These are phyloP conservation scores for Takifugu ocellatus DNA, from an alignment of 2,797 vertebrate genomes.

Conservation along the genomic window DNA sequence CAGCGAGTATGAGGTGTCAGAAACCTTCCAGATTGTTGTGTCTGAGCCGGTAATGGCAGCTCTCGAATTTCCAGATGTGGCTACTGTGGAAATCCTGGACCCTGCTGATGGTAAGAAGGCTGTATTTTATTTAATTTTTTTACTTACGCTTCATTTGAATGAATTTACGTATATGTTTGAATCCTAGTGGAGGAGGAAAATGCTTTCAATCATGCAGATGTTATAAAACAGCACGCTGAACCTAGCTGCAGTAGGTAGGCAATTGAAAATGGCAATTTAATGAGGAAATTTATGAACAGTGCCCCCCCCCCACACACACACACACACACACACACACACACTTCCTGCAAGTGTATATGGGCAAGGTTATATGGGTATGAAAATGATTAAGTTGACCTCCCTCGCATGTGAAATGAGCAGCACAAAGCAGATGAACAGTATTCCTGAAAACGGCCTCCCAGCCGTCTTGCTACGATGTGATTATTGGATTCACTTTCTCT, in stretches of 20 bases:
- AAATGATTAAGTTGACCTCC: slow-evolving; percentile 10
- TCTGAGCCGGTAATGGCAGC: slow-evolving; percentile 91
- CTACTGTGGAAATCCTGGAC: slow-evolving; percentile 88
- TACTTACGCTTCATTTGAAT: too few relatives aligned
- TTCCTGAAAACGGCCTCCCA: slow-evolving; percentile 31
- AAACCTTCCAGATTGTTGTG: slow-evolving; percentile 87
- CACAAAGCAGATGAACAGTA: slow-evolving; percentile 22
- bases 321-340: too few relatives aligned
- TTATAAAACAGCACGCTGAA: too few relatives aligned
- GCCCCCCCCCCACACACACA: too few relatives aligned
- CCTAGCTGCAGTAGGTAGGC: neutral
- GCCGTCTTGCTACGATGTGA: slow-evolving; percentile 9
- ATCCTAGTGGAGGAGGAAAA: neutral
- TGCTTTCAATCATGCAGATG: neutral
- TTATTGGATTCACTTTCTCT: slow-evolving; percentile 36
- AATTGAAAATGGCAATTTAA: slow-evolving; percentile 3
- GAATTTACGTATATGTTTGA: too few relatives aligned
- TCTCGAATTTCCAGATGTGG: slow-evolving; percentile 81
- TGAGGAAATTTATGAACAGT: slow-evolving; percentile 1
- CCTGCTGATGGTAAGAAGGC: slow-evolving; percentile 86
- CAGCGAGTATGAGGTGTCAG: slow-evolving; percentile 83
- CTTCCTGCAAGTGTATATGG: slow-evolving; percentile 19
- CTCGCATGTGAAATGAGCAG: slow-evolving; percentile 27
- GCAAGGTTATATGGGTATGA: slow-evolving; percentile 25
- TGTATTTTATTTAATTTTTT: too few relatives aligned